Base-by-base conservation (phyloP, 2,888 invertebrate genomes). In the Pachliopta kotzebuea region DNA sequence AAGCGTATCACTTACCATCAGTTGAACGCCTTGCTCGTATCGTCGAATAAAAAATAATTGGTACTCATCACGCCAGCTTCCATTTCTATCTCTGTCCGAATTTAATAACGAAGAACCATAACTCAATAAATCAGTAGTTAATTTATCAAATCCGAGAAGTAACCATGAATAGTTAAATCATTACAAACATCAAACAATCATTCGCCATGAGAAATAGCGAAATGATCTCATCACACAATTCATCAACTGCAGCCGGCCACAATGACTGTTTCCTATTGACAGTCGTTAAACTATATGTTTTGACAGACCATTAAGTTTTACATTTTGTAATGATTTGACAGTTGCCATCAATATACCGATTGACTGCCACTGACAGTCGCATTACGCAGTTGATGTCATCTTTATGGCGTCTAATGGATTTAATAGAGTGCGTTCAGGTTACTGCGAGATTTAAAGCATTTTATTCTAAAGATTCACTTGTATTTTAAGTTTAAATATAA, bases 211-310 rank as follows among this genome's bases (percentile, higher is more conserved):
- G 86, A 87, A 86, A 68, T 68, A 62, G 71, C 69, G 50, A 71
- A 76, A 62, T 63, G 29, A 73, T 76, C 72, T 86, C 81, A 84
- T 86, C 86, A 84, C 89, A 88, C 80, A 76, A 87, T 89, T 79
- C 79, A 83, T 88, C 84, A 82, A 76, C 67, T 69, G 72, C 75
- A 72, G 67, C 70, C 68, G 64, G 62, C 67, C 68, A 75, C 80
- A 76, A 75, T 81, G 78, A 56, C 79, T 71, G 68, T 71, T 72
- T 72, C 75, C 75, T 76, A 80, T 81, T 73, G 73, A 73, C 76
- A 77, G 78, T 83, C 86, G 86, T 89, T 88, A 86, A 78, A 81
- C 82, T 83, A 86, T 87, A 86, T 90, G 85, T 90, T 90, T 88
- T 88, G 90, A 90, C 88, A 90, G 81, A 81, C 88, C 88, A 90